Evolutionary conservation across 2,888 invertebrate genomes (phyloP).

Genomic region (Itoplectis maculator): DNA sequence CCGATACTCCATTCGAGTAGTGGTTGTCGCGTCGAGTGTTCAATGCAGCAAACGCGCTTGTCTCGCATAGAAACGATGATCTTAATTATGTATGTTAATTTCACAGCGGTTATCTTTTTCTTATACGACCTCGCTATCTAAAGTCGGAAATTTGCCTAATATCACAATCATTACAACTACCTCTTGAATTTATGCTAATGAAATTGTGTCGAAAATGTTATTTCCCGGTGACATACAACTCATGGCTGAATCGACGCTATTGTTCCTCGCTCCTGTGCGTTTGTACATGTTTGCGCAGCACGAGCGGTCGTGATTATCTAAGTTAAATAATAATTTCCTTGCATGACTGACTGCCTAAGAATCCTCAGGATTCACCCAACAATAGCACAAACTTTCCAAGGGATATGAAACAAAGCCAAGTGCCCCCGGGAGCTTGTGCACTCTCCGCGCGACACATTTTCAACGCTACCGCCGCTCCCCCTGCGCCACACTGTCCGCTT

Average conservation of each 20-base stretch:
- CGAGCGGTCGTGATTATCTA: slow-evolving; percentile 15
- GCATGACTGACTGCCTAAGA: slow-evolving; percentile 20
- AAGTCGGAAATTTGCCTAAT: slow-evolving; percentile 8
- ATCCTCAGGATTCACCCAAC: slow-evolving; percentile 30
- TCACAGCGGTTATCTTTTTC: slow-evolving; percentile 12
- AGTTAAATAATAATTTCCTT: slow-evolving; percentile 29
- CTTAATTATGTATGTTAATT: slow-evolving; percentile 41
- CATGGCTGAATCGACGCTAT: background rate
- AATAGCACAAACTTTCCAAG: slow-evolving; percentile 18
- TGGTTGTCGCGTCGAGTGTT: slow-evolving; percentile 33
- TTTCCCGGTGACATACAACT: background rate
- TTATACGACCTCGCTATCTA: background rate
- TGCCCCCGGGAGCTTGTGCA: slow-evolving; percentile 15
- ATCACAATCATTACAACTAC: background rate
- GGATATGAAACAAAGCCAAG: slow-evolving; percentile 39
- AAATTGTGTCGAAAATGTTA: slow-evolving; percentile 18
- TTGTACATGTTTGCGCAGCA: background rate
- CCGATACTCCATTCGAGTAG: slow-evolving; percentile 33
- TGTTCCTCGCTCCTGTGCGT: background rate
- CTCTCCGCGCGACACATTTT: slow-evolving; percentile 21
- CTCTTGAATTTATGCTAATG: slow-evolving; percentile 14
- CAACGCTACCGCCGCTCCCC: background rate
- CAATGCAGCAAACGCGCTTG: background rate
- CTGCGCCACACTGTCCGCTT: slow-evolving; percentile 7
- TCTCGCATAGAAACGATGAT: slow-evolving; percentile 9